Evolutionary conservation across 2,797 vertebrate species (phyloP), one percentile per base, ranked within the genome.

Genomic region (Oreonectes daqikongensis): DNA sequence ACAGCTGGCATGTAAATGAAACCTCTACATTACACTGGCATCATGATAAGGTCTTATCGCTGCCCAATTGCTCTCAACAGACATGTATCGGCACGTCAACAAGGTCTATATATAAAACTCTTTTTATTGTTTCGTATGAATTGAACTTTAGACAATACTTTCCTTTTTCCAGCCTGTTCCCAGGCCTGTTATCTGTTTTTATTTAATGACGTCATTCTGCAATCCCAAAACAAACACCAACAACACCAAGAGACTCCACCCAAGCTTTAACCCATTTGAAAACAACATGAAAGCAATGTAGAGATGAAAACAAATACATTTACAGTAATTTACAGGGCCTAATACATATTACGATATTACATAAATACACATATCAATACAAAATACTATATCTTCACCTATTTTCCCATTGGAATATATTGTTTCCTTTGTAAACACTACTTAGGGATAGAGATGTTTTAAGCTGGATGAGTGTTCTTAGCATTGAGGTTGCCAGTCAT

Each of bases 1-100:
- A 52, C 24, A 52, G 30, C 8, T n/a, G 10, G 61, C 63, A 53
- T 14, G 48, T 35, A 65, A 74, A 65, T 52, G 14, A 52, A 72
- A 61, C 53, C 38, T 35, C 15, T 15, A 78, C n/a, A 20, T 24
- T 17, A 14, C 26, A 14, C 30, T 64, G 17, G 15, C 20, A 78
- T 30, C 70, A 28, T 67, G 61, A 79, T 79, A 60, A 60, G 59
- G 2, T n/a, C 12, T 60, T 76, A 76, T 76, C 52, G 6, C 46
- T 50, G 18, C 22, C 55, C 40, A 42, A 64, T 11, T 53, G 26
- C 46, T 64, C 67, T 75, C 59, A 74, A 26, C 10, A 35, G n/a
- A 46, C 20, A 64, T 32, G 38, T 1, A 69, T 66, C 32, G 18
- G 59, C 18, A 80, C 48, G 46, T 75, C 9, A 65, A 64, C 42